phyloP scores from a whole-genome alignment of 2,113 vertebrate species.

The Embiotoca jacksoni region DNA sequence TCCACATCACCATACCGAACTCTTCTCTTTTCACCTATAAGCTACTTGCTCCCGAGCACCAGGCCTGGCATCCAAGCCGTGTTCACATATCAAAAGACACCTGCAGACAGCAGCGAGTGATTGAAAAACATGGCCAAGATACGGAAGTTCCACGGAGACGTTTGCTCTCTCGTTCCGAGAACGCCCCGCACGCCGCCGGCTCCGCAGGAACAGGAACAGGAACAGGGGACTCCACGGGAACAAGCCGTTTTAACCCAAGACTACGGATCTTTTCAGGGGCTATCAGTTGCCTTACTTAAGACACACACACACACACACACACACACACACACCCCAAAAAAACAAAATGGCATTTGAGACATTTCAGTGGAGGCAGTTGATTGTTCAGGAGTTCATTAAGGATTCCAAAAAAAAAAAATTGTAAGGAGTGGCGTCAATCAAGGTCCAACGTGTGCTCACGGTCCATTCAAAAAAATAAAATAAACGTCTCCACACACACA shows the following conservation, averaged over 20 bases:
- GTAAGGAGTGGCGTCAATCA: conserved; percentile 15
- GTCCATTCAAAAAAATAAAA: conserved; percentile 41
- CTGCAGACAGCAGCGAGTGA: conserved; percentile 61
- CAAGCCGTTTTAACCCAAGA: conserved; percentile 53
- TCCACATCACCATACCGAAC: conserved; percentile 46
- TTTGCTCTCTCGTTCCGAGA: conserved; percentile 54
- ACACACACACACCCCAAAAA: too few species aligned
- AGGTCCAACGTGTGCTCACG: conserved; percentile 28
- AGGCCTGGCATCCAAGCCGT: conserved; percentile 75
- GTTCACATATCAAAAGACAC: conserved; percentile 60
- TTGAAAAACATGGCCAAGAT: conserved; percentile 55
- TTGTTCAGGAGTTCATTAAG: conserved; percentile 56
- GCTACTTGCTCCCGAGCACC: conserved; percentile 75
- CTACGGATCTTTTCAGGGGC: conserved; percentile 55
- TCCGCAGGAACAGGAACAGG: conserved; percentile 56
- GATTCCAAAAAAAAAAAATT: conserved; percentile 34
- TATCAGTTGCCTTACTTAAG: conserved; percentile 42
- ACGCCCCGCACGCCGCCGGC: conserved; percentile 30
- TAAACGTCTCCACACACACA: conserved; percentile 32
- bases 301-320: too few species aligned
- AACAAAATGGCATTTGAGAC: conserved; percentile 38
- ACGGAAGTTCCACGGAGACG: conserved; percentile 57
- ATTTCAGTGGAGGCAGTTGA: conserved; percentile 45
- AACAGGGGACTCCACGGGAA: conserved; percentile 39
- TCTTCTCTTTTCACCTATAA: conserved; percentile 68